phyloP scores from a whole-genome alignment of 2,113 vertebrate species.

The Motacilla tschutschensis region DNA sequence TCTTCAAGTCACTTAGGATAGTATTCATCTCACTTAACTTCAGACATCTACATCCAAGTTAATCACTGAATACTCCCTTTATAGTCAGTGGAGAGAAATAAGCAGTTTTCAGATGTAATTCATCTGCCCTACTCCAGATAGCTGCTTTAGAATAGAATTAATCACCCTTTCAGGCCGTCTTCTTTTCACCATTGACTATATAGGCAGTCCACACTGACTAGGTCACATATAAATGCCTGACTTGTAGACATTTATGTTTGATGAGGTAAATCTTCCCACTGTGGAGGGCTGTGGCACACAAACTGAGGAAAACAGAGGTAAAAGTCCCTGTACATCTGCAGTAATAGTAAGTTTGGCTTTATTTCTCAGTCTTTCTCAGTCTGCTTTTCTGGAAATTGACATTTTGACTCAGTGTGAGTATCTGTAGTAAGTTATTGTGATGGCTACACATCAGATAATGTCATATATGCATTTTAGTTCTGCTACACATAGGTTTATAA shows the following conservation, averaged over 20 bases:
- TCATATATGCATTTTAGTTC: neutral
- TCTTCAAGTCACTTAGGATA: constrained; percentile 2
- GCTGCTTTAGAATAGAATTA: constrained; percentile 31
- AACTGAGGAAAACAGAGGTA: neutral
- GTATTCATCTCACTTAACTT: constrained; percentile 55
- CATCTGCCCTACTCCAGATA: constrained; percentile 7
- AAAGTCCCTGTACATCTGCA: neutral
- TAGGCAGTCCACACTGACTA: neutral
- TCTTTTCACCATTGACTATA: neutral
- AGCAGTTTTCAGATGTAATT: constrained; percentile 36
- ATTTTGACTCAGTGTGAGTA: neutral
- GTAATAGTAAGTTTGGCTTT: neutral
- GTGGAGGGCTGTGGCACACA: neutral
- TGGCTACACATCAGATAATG: neutral
- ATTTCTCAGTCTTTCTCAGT: neutral
- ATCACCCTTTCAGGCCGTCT: constrained; percentile 13
- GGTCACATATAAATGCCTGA: neutral
- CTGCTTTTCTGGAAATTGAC: neutral
- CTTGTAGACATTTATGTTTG: neutral
- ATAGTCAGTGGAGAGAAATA: constrained; percentile 40
- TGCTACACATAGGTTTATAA: neutral
- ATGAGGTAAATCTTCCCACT: neutral
- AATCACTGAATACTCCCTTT: constrained; percentile 16
- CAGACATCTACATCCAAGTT: neutral
- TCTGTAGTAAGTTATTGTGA: neutral